Base-by-base conservation (phyloP, 2,888 invertebrate species). In the Acleris emargana region DNA sequence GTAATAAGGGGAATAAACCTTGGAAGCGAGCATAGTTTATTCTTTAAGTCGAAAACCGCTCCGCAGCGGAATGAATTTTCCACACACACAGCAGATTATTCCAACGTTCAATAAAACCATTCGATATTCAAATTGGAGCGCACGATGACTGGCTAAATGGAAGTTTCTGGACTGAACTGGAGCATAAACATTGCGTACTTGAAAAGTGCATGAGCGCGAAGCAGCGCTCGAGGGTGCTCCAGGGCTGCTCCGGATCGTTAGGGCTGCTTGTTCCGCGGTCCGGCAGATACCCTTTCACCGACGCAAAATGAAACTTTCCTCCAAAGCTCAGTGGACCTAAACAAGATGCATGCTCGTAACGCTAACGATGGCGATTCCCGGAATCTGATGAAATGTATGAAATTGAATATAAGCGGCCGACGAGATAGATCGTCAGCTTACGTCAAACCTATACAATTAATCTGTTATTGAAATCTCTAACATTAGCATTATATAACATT, bases 101-200 rank as follows among this genome's bases (percentile, higher is more conserved):
- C 38, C 55, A 55, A 57, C 51, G 51, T 57, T 52, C 61, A 54
- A 66, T 61, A 62, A 53, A 62, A 45, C 47, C 50, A 32, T 61
- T 72, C 74, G 70, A 77, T 76, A 81, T 79, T 79, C 73, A 79
- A 74, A 81, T 75, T 68, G 70, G 70, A 76, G 78, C 74, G 73
- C 73, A 71, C 75, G 69, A 77, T 75, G 74, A 77, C 79, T 77
- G 79, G 66, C 71, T 76, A 77, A 77, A 83, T 76, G 78, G 72
- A 78, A 81, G 79, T 76, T 75, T 74, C 77, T 74, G 78, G 75
- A 76, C 78, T 69, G 79, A 86, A 87, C 81, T 86, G 74, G 85
- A 86, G 86, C 87, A 84, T 87, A 89, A 89, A 88, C 87, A 88
- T 83, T 82, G 85, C 80, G 85, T 83, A 86, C 88, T 89, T 86